phyloP scores from a whole-genome alignment of 2,888 invertebrate genomes.

The Pocota personata region DNA sequence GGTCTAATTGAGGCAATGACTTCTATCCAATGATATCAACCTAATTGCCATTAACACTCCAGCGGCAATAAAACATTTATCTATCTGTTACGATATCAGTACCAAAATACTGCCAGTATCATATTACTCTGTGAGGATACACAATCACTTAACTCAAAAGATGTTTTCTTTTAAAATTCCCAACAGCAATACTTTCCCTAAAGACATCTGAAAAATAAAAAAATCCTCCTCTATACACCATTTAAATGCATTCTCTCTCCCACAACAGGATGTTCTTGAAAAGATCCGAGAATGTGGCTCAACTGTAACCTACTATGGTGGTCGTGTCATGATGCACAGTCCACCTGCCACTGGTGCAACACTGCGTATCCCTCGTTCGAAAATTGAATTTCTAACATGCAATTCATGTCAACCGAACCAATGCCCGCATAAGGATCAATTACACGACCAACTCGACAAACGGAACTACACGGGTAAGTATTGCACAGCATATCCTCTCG shows the following conservation, averaged over 20 bases:
- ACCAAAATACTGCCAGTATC: not conserved
- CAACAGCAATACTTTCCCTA: not conserved
- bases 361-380: constrained; percentile 83
- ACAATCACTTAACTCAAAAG: not conserved
- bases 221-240: constrained; percentile 4
- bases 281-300: constrained; percentile 96
- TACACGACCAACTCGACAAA: constrained; percentile 63
- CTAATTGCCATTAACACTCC: not conserved
- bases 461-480: constrained; percentile 74
- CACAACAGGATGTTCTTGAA: constrained; percentile 87
- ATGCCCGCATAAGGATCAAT: constrained; percentile 75
- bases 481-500: not conserved
- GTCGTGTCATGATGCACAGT: constrained; percentile 88
- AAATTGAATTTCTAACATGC: constrained; percentile 80
- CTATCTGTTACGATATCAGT: not conserved
- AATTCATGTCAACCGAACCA: constrained; percentile 79
- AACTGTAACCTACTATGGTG: constrained; percentile 94
- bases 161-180: not conserved
- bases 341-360: constrained; percentile 81
- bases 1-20: too few species aligned
- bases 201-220: too few species aligned
- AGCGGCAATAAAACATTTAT: not conserved
- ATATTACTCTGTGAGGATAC: not conserved
- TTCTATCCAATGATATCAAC: not conserved
- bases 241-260: constrained; percentile 77